Percentiles rank a stretch among this genome's conserved stretches.
Conservation (phyloP, 2,888 invertebrate genomes). For the Dendrolimus houi region DNA sequence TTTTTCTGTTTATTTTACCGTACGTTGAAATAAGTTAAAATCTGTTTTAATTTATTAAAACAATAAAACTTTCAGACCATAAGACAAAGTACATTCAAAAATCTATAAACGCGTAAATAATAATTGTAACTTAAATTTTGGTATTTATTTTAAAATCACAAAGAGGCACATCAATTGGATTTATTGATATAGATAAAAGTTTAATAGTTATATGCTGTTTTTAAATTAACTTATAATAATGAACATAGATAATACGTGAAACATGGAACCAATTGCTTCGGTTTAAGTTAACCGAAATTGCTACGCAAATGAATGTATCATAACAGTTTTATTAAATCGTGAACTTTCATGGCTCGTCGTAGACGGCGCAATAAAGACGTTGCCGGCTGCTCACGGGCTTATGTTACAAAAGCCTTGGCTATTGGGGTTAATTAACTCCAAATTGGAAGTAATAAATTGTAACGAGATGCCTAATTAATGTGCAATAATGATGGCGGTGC, state of each 20-base stretch:
- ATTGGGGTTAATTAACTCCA: conserved; percentile 33
- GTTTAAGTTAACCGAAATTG: neutral
- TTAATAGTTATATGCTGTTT: too few species aligned
- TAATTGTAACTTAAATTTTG: too few species aligned
- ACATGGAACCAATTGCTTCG: neutral
- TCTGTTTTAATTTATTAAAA: too few species aligned
- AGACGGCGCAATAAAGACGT: conserved; percentile 15
- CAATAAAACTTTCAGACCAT: too few species aligned
- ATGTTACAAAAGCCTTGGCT: conserved; percentile 20
- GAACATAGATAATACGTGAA: neutral
- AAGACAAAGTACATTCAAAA: too few species aligned
- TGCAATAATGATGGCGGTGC: conserved; percentile 16
- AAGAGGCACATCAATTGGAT: too few species aligned
- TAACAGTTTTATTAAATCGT: neutral
- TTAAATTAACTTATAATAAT: too few species aligned
- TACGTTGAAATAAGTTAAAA: too few species aligned
- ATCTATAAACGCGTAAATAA: too few species aligned
- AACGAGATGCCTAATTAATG: conserved; percentile 27
- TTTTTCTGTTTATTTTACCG: too few species aligned
- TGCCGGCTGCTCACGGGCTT: conserved; percentile 14
- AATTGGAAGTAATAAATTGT: conserved; percentile 35
- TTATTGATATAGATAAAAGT: too few species aligned
- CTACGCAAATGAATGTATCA: neutral
- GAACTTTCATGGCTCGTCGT: conserved; percentile 4
- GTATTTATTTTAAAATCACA: too few species aligned